phyloP scores from a whole-genome alignment of 2,113 vertebrate genomes.

The Ginglymostoma cirratum region DNA sequence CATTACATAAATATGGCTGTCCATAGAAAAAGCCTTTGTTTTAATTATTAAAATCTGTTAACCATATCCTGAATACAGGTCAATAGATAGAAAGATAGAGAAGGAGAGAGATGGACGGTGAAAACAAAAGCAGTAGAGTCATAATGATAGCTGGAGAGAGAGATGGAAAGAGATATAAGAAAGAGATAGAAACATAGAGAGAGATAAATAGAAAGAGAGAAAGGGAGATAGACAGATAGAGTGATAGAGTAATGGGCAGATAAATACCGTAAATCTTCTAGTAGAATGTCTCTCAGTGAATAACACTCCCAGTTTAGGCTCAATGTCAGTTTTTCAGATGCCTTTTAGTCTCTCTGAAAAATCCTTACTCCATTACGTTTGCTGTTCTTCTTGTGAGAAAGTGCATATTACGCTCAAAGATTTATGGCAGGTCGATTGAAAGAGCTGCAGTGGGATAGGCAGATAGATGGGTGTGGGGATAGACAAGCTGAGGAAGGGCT shows the following conservation, averaged over 20 bases:
- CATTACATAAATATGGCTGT: neutral
- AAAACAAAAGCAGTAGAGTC: neutral
- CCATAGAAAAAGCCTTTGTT: neutral
- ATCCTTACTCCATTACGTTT: neutral
- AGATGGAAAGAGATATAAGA: neutral
- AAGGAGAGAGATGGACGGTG: neutral
- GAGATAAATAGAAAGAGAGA: neutral
- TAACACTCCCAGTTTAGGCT: neutral
- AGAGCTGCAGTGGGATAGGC: neutral
- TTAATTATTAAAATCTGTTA: neutral
- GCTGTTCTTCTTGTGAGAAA: neutral
- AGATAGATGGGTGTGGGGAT: slow-evolving; percentile 11
- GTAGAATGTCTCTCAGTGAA: neutral
- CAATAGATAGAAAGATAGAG: neutral
- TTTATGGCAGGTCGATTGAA: neutral
- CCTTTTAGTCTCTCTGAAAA: neutral
- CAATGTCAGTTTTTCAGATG: neutral
- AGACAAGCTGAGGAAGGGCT: neutral
- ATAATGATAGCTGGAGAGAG: neutral
- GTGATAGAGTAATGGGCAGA: neutral
- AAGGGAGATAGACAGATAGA: neutral
- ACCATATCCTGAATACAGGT: neutral
- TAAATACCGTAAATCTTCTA: neutral
- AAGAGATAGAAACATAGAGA: neutral
- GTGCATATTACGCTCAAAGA: neutral